Evolutionary conservation across 2,797 vertebrate species (phyloP), one percentile per base, ranked within the genome.

Genomic region (Poliocrania exsul): DNA sequence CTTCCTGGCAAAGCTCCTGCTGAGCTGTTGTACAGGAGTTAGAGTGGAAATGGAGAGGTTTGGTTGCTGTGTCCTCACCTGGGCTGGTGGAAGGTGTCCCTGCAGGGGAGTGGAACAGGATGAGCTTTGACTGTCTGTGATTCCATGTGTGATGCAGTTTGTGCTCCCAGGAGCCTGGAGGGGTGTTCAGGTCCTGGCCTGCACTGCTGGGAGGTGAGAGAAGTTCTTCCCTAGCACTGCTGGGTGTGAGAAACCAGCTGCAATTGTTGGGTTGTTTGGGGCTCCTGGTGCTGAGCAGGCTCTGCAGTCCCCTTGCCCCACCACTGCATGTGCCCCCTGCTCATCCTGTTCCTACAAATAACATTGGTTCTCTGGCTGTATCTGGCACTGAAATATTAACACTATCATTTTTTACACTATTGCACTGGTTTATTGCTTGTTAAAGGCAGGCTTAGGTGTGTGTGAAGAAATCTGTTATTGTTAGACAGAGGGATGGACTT

Each of bases 401-500:
- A 4, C 7, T 10, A 10, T 4, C 0, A 72, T 69, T 71, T 82
- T 51, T 35, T 35, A 40, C 1, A 1, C 20, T 16, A 2, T 40
- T 62, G 33, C 18, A 4, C 44, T 16, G 21, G 3, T 51, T 75
- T 84, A 69, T 35, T 61, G 73, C 54, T 51, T 28, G 64, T 50
- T 54, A 13, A 38, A 71, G 70, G 33, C 66, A 62, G 44, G 25
- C 21, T 56, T 85, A 51, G 40, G 53, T 57, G 49, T 85, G 33
- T 62, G 69, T 49, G 54, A 77, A 79, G 78, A 80, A 49, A 62
- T 62, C 7, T 80, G 29, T 71, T 67, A 8, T n/a, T 89, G 15
- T 51, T 19, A 29, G 7, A 46, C 23, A 51, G 28, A 11, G 13
- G 56, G 73, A n/a, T 73, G 65, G 77, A 90, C 72, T 93, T 96